Evolutionary conservation across 2,113 vertebrate genomes (phyloP), one percentile per base, ranked within the genome.

Genomic region (Planiliza haematocheilus): DNA sequence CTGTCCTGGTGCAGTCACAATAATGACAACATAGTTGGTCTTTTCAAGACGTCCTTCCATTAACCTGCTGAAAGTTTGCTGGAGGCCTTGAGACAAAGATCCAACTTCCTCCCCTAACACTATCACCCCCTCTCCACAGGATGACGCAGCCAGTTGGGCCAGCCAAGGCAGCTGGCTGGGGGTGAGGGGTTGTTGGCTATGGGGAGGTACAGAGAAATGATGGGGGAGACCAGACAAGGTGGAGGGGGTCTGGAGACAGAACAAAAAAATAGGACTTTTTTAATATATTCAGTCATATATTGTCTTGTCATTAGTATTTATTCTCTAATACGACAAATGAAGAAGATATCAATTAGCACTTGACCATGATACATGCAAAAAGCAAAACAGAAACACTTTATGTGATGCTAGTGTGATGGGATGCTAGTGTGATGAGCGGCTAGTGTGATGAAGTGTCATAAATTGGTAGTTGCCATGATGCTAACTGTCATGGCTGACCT

Each of bases 141-240:
- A 99, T 34, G 95, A 98, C 7, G 97, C 95, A 0, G 98, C 97
- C 17, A 99, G 91, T 57, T 97, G 95, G 0, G 98, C 97, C 56
- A 99, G 90, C 98, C 98, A 99, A 70, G 98, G 97, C 3, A 99
- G 95, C 91, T 99, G 98, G 5, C 94, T 94, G 0, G 96, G 93
- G 5, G 95, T 96, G 78, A 98, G 93, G 0, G 95, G 90, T 0
- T 93, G 90, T 37, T 91, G 8, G 84, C 85, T 88, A 0, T 93
- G 87, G 20, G 92, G 78, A 13, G 94, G 91, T 13, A 93, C 62
- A 0, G 89, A 73, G 16, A 89, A 76, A 70, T 85, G 82, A 43
- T 81, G 88, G 0, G 91, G 86, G 0, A 94, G 79, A n/a, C 93
- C 81, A 2, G 94, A 91, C n/a, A 93, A 58, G 0, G 77, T 84